Percentiles rank a stretch among this genome's conserved stretches.
These are phyloP conservation scores for Oeneis ivallda DNA, from an alignment of 2,888 invertebrate genomes.

Conservation along the genomic window DNA sequence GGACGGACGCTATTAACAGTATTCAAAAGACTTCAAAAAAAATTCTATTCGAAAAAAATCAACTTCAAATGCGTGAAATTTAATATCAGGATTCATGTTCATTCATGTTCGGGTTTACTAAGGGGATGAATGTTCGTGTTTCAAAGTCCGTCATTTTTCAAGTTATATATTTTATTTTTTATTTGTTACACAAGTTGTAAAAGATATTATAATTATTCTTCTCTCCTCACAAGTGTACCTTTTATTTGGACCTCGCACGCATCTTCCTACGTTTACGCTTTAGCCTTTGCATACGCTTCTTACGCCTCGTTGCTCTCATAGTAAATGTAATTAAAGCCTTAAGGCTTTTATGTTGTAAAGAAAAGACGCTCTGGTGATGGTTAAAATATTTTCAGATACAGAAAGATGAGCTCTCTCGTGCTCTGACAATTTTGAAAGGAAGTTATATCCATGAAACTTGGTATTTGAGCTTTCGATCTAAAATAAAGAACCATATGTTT, in stretches of 20 bases:
- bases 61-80: too few relatives aligned
- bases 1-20: too few relatives aligned
- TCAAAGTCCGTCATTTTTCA: too few relatives aligned
- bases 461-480: too few relatives aligned
- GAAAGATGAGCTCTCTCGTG: conserved; percentile 37
- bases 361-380: conserved; percentile 36
- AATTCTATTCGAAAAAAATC: too few relatives aligned
- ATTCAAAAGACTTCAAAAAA: too few relatives aligned
- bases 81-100: too few relatives aligned
- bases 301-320: conserved; percentile 91
- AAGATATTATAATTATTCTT: conserved; percentile 36
- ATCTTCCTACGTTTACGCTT: conserved; percentile 99
- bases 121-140: too few relatives aligned
- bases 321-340: conserved; percentile 39
- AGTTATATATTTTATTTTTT: conserved; percentile 55
- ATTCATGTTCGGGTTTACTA: too few relatives aligned
- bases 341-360: conserved; percentile 25
- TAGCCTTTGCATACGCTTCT: conserved; percentile 99
- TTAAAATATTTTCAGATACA: conserved; percentile 38
- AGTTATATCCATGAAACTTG: too few relatives aligned
- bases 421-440: conserved; percentile 41
- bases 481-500: too few relatives aligned
- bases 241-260: conserved; percentile 97
- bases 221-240: conserved; percentile 62
- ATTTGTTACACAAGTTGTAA: conserved; percentile 61